These are phyloP conservation scores for Cephalopachus bancanus DNA, from an alignment of 2,797 vertebrate species.

Conservation along the genomic window DNA sequence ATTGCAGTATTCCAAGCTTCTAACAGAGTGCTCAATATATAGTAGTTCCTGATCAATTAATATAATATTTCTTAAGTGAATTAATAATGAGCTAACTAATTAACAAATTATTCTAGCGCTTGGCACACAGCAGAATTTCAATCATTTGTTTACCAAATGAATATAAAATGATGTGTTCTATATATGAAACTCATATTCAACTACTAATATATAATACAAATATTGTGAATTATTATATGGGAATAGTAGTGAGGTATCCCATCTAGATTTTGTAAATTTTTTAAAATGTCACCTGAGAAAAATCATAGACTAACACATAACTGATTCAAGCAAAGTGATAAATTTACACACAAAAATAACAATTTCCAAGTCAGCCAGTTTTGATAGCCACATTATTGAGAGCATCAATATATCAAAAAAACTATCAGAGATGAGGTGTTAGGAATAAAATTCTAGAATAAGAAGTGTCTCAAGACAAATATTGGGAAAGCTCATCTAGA, in stretches of 20 bases:
- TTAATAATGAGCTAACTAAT: neutral
- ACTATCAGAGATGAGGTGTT: neutral
- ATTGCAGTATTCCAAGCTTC: neutral
- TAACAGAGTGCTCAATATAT: neutral
- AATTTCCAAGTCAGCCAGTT: neutral
- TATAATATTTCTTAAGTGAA: neutral
- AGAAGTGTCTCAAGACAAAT: neutral
- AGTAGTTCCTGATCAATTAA: conserved; percentile 28
- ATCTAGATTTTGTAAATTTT: neutral
- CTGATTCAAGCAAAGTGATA: conserved; percentile 13
- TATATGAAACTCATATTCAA: conserved; percentile 1
- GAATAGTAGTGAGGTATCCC: neutral
- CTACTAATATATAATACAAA: neutral
- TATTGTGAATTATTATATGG: neutral
- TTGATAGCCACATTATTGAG: neutral
- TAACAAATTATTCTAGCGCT: neutral
- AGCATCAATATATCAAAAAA: neutral
- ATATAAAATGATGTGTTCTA: neutral
- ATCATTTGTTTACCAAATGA: conserved; percentile 25
- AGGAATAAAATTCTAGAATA: neutral
- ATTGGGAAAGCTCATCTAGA: neutral
- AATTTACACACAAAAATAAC: neutral
- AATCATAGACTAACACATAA: neutral
- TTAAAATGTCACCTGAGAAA: neutral
- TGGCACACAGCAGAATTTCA: neutral